Conservation (phyloP, 2,888 invertebrate genomes). For the Deilephila porcellus region DNA sequence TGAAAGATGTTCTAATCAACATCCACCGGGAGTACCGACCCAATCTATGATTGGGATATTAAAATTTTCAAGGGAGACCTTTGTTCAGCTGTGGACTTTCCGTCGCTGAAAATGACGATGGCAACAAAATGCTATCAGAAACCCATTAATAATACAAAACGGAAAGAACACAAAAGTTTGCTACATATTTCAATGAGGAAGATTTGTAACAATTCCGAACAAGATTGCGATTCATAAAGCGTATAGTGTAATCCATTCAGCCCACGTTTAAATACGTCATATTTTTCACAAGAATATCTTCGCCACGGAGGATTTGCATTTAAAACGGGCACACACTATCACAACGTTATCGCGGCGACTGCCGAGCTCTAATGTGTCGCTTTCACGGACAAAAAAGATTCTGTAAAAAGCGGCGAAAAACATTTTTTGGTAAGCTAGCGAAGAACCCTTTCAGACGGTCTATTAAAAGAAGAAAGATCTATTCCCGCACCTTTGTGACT, state of each 20-base stretch:
- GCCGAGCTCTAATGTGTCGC: constrained; percentile 50
- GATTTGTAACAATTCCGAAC: not conserved
- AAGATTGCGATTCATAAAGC: not conserved
- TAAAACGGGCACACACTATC: constrained; percentile 58
- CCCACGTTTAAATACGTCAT: constrained; percentile 24
- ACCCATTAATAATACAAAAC: too few species aligned
- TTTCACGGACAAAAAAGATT: constrained; percentile 54
- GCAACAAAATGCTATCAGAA: too few species aligned
- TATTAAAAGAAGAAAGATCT: constrained; percentile 65
- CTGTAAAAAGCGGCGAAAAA: constrained; percentile 55
- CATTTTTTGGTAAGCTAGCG: constrained; percentile 54
- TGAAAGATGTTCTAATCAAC: too few species aligned
- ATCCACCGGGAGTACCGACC: too few species aligned
- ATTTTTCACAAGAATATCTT: constrained; percentile 41
- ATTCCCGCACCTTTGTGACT: constrained; percentile 54
- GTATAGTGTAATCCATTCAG: not conserved
- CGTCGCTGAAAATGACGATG: too few species aligned
- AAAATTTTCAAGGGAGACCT: too few species aligned
- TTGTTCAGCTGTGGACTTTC: too few species aligned
- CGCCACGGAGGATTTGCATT: constrained; percentile 64
- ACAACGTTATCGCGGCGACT: constrained; percentile 57
- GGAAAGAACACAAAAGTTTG: too few species aligned
- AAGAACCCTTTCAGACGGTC: constrained; percentile 61
- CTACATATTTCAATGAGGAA: not conserved
- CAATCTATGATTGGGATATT: too few species aligned